Base-by-base conservation (phyloP, 2,888 invertebrate genomes). In the Amiota communis region DNA sequence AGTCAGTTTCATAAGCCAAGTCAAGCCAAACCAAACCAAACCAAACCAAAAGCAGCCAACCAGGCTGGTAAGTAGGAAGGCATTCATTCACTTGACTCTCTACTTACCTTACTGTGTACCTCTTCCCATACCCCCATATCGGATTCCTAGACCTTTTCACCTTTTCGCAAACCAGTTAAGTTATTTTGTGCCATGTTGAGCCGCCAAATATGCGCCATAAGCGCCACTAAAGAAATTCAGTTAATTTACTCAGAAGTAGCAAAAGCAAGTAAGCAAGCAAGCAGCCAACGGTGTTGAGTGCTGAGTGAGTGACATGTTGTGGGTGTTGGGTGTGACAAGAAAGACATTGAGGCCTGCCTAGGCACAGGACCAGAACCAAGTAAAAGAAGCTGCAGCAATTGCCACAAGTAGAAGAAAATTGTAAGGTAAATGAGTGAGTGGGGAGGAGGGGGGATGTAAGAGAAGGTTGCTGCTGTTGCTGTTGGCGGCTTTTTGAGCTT, bases 221-320 rank as follows among this genome's bases (percentile, higher is more conserved):
- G 81, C 77, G 77, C 77, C 84, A 79, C 80, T 79, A 84, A 85
- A 85, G 85, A 85, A 85, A 82, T 86, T 84, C 85, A 86, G 85
- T 85, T 85, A 85, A 85, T 85, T 85, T 85, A 85, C 86, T 83
- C 85, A 83, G 79, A 82, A 86, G 86, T 84, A 82, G 85, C 79
- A 75, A 36, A 75, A 67, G 70, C n/a, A n/a, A n/a, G n/a, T n/a
- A n/a, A n/a, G 59, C 51, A 48, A 47, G 49, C 67, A 12, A 36
- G 67, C 67, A 51, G 15, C 59, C 59, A 59, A 49, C 53, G 12
- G 2, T 10, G 51, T 23, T 36, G 68, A 53, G 2, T 51, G 49
- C 20, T 36, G 53, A 10, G 17, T 49, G 36, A 53, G 2, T 11
- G 46, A 12, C 47, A 13, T 12, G n/a, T 8, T 12, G n/a, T 8